Evolutionary conservation across 2,113 vertebrate species (phyloP).

Genomic region (Pollimyrus isidori): DNA sequence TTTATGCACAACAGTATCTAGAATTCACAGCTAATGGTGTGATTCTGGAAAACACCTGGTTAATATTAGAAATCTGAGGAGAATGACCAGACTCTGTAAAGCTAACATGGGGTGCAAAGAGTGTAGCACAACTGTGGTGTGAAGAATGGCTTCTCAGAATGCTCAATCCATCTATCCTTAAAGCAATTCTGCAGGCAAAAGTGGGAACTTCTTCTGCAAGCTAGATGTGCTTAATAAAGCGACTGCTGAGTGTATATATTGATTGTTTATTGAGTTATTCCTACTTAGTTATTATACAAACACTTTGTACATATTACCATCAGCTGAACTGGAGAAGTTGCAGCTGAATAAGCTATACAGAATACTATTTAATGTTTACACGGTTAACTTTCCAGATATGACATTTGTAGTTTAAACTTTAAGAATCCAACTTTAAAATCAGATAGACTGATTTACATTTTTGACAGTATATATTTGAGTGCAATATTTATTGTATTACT

Average conservation of each 20-base stretch:
- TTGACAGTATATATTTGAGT: not conserved
- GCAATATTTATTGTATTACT: not conserved
- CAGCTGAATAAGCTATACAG: not conserved
- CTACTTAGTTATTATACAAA: not conserved
- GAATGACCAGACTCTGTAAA: not conserved
- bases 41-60: not conserved
- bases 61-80: not conserved
- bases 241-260: not conserved
- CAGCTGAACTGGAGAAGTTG: not conserved
- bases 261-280: not conserved
- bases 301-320: not conserved
- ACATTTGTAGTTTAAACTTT: not conserved
- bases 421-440: not conserved
- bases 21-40: too few relatives aligned
- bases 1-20: not conserved
- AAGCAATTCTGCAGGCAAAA: not conserved
- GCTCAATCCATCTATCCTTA: not conserved
- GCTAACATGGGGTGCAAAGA: not conserved
- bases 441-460: not conserved
- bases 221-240: not conserved
- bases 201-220: not conserved
- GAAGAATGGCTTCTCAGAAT: not conserved
- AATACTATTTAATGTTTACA: not conserved
- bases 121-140: not conserved
- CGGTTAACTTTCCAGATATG: not conserved